Conservation (phyloP, 2,888 invertebrate genomes). For the Philonicus albiceps region DNA sequence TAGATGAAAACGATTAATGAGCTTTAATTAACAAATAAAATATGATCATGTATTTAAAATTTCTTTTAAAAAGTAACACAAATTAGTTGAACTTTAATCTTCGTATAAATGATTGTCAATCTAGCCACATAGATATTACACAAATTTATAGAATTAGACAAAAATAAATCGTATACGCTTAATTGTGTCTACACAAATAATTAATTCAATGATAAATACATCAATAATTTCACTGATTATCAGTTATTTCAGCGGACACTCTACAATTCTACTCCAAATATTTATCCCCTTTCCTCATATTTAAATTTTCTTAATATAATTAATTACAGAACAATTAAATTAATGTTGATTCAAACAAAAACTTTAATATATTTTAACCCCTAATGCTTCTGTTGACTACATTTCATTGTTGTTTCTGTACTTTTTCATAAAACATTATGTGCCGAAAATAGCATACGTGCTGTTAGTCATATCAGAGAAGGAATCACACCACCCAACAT, state of each 20-base stretch:
- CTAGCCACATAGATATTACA: not conserved
- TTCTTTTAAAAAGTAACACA: not conserved
- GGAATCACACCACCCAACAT: not conserved
- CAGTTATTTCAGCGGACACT: not conserved
- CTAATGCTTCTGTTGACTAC: not conserved
- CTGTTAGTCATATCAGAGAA: not conserved
- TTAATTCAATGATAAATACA: not conserved
- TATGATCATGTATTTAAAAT: not conserved
- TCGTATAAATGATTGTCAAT: not conserved
- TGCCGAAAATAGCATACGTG: too few species aligned
- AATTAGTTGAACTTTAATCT: not conserved
- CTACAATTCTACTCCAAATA: too few species aligned
- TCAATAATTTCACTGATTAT: not conserved
- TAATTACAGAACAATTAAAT: not conserved
- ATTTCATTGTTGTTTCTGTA: too few species aligned
- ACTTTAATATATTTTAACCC: not conserved
- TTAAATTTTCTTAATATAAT: too few species aligned
- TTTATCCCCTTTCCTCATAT: too few species aligned
- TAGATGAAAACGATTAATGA: not conserved
- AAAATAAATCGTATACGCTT: not conserved
- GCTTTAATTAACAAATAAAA: not conserved
- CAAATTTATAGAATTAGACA: not conserved
- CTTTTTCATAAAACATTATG: too few species aligned
- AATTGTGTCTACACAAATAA: too few species aligned
- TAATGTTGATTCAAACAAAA: not conserved